A percentile compares a stretch with the other conserved stretches of the same genome.
phyloP scores from a whole-genome alignment of 2,113 vertebrate species.

The Elachura formosa region DNA sequence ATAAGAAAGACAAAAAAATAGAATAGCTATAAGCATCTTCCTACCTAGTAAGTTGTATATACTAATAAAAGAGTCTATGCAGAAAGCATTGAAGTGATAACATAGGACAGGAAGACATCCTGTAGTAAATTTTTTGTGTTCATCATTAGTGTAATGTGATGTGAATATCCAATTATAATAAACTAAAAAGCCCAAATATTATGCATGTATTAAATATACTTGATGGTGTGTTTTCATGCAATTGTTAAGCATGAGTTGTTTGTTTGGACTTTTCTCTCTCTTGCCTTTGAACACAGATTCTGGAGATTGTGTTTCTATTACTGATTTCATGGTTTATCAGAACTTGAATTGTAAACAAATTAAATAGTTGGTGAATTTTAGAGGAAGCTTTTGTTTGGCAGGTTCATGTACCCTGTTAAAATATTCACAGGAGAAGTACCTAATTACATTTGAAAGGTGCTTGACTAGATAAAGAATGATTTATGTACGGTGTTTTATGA shows the following conservation, averaged over 20 bases:
- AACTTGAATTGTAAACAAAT: background rate
- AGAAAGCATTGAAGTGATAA: constrained; percentile 13
- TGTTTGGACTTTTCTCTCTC: background rate
- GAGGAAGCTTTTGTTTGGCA: background rate
- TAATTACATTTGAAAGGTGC: background rate
- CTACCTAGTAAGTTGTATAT: background rate
- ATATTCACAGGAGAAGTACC: background rate
- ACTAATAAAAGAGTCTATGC: background rate
- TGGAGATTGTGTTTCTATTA: background rate
- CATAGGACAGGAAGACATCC: constrained; percentile 10
- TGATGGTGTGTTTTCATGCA: background rate
- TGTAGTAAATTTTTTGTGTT: background rate
- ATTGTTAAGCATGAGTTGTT: background rate
- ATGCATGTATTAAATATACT: background rate
- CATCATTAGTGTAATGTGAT: background rate
- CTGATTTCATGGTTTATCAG: background rate
- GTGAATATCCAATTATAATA: background rate
- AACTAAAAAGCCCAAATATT: background rate
- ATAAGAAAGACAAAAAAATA: background rate
- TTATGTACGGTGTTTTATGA: background rate
- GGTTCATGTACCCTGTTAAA: background rate
- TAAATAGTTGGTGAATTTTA: background rate
- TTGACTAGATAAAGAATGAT: background rate
- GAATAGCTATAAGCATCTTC: background rate
- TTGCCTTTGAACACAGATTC: background rate